Evolutionary conservation across 2,797 vertebrate species (phyloP).

Genomic region (Oryzias dopingdopingensis): DNA sequence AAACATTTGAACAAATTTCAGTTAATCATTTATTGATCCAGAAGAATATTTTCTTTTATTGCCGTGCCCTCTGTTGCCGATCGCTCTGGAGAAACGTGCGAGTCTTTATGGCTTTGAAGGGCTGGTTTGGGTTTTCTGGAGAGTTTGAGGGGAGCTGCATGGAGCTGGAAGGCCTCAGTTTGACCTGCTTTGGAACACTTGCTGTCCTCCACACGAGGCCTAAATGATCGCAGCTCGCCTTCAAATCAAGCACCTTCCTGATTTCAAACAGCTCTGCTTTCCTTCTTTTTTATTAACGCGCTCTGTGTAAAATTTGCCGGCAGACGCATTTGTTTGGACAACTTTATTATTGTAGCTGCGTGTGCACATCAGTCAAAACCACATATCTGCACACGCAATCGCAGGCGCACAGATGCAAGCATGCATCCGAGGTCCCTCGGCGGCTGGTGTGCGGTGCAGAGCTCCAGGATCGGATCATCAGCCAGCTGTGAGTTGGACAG

Average conservation of each 20-base stretch:
- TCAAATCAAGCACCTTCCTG: slow-evolving; percentile 65
- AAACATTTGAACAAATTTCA: slow-evolving; percentile 27
- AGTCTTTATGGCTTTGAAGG: slow-evolving; percentile 45
- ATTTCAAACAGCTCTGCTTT: slow-evolving; percentile 54
- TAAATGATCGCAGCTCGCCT: slow-evolving; percentile 69
- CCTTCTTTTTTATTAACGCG: slow-evolving; percentile 37
- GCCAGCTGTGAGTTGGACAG: slow-evolving; percentile 86
- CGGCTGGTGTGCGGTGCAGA: slow-evolving; percentile 73
- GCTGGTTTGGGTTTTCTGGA: slow-evolving; percentile 30
- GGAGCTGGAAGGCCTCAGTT: slow-evolving; percentile 54
- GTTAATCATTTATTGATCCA: slow-evolving; percentile 2
- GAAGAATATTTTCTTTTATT: slow-evolving; percentile 25
- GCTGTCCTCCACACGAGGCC: slow-evolving; percentile 52
- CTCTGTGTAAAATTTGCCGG: slow-evolving; percentile 6
- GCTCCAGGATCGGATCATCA: slow-evolving; percentile 85
- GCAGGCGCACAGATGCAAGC: slow-evolving; percentile 32
- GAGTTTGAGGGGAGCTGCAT: slow-evolving; percentile 28
- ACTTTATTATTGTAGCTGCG: slow-evolving; percentile 46
- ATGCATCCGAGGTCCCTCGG: slow-evolving; percentile 69
- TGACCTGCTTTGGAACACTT: slow-evolving; percentile 60
- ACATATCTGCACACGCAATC: slow-evolving; percentile 54
- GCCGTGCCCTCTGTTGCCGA: slow-evolving; percentile 47
- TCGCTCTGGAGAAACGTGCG: slow-evolving; percentile 37
- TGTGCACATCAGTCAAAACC: slow-evolving; percentile 57
- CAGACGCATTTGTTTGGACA: slow-evolving; percentile 47